Percentiles rank a stretch among this genome's conserved stretches.
Evolutionary conservation across 2,797 vertebrate genomes (phyloP).

Genomic region (Mergus octosetaceus): DNA sequence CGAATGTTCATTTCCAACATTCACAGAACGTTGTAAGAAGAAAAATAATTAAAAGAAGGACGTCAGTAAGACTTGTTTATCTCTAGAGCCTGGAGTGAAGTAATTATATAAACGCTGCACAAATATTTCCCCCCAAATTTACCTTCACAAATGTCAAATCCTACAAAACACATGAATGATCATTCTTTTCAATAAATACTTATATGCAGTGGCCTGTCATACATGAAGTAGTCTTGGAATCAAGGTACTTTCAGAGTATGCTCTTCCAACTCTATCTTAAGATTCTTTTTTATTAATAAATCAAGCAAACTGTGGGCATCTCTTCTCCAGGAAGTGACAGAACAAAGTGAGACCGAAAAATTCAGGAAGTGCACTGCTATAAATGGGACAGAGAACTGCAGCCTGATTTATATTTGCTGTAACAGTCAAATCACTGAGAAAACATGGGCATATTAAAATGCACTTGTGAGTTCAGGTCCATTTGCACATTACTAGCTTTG

Average conservation of each 20-base stretch:
- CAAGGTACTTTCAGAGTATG: neutral
- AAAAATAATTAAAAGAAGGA: neutral
- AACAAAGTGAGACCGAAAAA: neutral
- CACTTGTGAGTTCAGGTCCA: neutral
- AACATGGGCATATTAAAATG: neutral
- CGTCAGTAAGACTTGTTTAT: neutral
- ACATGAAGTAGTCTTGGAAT: neutral
- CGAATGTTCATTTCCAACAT: neutral
- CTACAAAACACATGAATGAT: neutral
- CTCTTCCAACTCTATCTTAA: neutral
- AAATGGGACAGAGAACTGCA: neutral
- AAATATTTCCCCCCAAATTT: neutral
- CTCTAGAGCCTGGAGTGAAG: neutral
- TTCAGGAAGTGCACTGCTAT: neutral
- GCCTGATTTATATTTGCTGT: neutral
- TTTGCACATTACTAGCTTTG: neutral
- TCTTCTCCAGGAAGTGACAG: neutral
- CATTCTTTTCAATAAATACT: neutral
- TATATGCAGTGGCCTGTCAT: neutral
- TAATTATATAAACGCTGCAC: neutral
- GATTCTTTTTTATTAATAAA: neutral
- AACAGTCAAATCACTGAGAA: neutral
- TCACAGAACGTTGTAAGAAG: neutral
- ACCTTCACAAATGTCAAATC: neutral
- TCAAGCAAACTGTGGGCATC: neutral